Percentiles rank a stretch among this genome's conserved stretches.
Evolutionary conservation across 2,797 vertebrate genomes (phyloP).

Genomic region (Acrossocheilus wenchowensis): DNA sequence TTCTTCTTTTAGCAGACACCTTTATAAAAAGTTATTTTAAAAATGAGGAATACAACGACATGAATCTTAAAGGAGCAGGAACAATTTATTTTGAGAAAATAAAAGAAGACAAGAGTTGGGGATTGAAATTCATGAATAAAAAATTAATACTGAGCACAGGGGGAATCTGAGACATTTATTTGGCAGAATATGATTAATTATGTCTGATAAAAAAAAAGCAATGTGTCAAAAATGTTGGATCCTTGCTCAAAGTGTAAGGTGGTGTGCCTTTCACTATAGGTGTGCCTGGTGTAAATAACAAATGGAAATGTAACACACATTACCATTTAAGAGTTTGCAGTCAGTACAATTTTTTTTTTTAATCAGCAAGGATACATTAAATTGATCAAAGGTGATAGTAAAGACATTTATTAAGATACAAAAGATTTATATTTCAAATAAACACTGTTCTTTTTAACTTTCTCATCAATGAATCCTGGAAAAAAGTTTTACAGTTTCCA

Average conservation of each 20-base stretch:
- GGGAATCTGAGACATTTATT: constrained; percentile 11
- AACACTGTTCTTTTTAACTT: not conserved
- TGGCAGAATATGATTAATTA: not conserved
- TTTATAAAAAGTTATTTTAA: constrained; percentile 1
- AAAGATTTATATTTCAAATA: not conserved
- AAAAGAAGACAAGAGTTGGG: not conserved
- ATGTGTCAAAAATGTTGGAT: not conserved
- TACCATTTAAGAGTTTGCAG: not conserved
- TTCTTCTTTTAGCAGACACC: not conserved
- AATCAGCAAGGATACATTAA: not conserved
- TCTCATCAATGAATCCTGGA: not conserved
- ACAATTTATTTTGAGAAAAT: not conserved
- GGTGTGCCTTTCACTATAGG: not conserved
- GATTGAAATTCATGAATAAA: constrained; percentile 17
- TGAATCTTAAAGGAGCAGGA: not conserved
- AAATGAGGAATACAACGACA: constrained; percentile 1
- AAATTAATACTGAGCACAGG: not conserved
- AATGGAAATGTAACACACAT: not conserved
- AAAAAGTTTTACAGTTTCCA: not conserved
- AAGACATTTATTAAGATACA: not conserved
- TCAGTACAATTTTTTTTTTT: not conserved
- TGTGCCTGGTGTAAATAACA: not conserved
- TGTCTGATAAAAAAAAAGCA: not conserved
- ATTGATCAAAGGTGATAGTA: not conserved
- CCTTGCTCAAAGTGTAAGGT: not conserved